phyloP scores from a whole-genome alignment of 2,113 vertebrate species.

The Kryptolebias marmoratus region DNA sequence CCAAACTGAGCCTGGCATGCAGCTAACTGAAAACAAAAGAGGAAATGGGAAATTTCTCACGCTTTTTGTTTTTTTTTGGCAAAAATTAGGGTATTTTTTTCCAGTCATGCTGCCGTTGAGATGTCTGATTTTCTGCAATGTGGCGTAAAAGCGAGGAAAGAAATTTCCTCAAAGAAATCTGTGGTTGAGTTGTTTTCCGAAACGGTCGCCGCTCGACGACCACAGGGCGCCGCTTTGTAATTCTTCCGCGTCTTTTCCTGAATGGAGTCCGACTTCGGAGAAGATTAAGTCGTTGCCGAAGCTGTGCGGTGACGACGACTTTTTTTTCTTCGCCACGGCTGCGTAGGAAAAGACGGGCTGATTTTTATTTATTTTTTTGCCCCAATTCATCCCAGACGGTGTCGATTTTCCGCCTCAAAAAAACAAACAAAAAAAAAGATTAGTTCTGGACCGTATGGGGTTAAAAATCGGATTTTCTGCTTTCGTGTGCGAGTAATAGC shows the following conservation, averaged over 20 bases:
- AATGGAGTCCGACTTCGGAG: constrained; percentile 37
- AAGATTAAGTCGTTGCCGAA: constrained; percentile 54
- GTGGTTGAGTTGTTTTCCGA: constrained; percentile 20
- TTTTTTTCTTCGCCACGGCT: constrained; percentile 25
- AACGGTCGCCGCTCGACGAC: constrained; percentile 31
- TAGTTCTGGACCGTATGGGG: constrained; percentile 47
- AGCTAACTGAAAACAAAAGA: no score
- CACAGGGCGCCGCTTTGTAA: constrained; percentile 11
- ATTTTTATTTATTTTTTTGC: constrained; percentile 27
- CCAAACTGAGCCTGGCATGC: no score
- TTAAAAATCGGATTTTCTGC: constrained; percentile 52
- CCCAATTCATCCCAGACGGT: constrained; percentile 16
- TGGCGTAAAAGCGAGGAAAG: background rate
- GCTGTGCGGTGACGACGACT: constrained; percentile 17
- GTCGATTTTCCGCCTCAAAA: constrained; percentile 34
- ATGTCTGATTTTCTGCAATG: background rate
- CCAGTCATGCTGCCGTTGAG: background rate
- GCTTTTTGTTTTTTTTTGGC: no score
- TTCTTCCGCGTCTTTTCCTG: constrained; percentile 32
- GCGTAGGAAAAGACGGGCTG: constrained; percentile 34
- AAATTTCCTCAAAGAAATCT: background rate
- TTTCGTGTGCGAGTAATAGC: constrained; percentile 32
- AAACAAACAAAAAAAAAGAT: constrained; percentile 38
- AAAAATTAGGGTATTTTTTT: no score
- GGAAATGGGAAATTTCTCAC: no score